These are phyloP conservation scores for Pinna nobilis DNA, from an alignment of 1,140 invertebrate species.

Conservation along the genomic window DNA sequence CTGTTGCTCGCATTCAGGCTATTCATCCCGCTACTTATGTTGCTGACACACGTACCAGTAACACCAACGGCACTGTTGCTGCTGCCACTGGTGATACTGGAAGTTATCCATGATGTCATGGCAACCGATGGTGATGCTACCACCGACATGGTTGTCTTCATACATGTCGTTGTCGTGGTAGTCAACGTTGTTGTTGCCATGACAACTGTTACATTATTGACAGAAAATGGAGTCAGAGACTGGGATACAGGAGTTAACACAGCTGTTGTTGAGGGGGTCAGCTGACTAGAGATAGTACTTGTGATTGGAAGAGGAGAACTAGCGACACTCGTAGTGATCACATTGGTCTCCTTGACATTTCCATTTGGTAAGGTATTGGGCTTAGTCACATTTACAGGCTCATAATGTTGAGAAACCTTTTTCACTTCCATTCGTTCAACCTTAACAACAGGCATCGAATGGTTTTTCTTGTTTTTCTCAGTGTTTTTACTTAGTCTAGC, in stretches of 20 bases:
- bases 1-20: not conserved
- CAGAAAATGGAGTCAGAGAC: constrained; percentile 11
- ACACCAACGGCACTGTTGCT: constrained; percentile 21
- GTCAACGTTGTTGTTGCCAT: constrained; percentile 38
- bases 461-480: constrained; percentile 49
- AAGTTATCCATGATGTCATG: constrained; percentile 7
- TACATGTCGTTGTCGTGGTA: constrained; percentile 29
- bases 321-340: too few relatives aligned
- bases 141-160: constrained; percentile 29
- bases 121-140: not conserved
- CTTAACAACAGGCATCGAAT: constrained; percentile 72
- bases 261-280: constrained; percentile 21
- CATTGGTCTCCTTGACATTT: constrained; percentile 8
- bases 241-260: constrained; percentile 22
- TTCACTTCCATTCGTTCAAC: constrained; percentile 67
- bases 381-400: not conserved
- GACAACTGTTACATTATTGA: constrained; percentile 19
- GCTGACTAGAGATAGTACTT: constrained; percentile 1
- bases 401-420: constrained; percentile 16
- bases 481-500: constrained; percentile 26
- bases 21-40: not conserved
- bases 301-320: not conserved
- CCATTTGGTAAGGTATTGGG: constrained; percentile 7
- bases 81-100: constrained; percentile 14
- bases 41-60: constrained; percentile 23